A percentile compares a stretch with the other conserved stretches of the same genome.
phyloP scores from a whole-genome alignment of 2,797 vertebrate genomes.

The Megaceryle alcyon region DNA sequence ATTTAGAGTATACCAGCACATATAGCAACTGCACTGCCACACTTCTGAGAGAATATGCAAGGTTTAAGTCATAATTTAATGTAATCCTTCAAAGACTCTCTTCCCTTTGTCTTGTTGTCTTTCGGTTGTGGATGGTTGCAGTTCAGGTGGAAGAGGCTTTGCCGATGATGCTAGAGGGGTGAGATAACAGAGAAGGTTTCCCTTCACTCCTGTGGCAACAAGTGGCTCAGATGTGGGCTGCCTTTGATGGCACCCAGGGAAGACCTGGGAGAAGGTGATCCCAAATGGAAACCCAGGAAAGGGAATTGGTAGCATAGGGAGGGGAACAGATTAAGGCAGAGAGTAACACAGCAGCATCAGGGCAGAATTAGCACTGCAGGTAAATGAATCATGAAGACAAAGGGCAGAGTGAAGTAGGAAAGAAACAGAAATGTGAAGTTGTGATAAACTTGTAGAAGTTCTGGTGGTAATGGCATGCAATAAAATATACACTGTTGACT shows the following conservation, averaged over 20 bases:
- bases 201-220: background rate
- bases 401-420: background rate
- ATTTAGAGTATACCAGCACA: rapidly evolving
- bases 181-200: background rate
- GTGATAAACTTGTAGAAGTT: background rate
- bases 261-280: background rate
- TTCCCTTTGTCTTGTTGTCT: background rate
- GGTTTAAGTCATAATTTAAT: background rate
- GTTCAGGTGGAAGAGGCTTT: background rate
- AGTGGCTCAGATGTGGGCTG: background rate
- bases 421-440: background rate
- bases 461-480: background rate
- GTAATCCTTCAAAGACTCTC: background rate
- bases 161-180: background rate
- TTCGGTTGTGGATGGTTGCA: background rate
- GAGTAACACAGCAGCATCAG: background rate
- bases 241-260: background rate
- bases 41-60: background rate
- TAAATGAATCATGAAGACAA: background rate
- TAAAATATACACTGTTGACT: background rate
- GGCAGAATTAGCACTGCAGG: background rate
- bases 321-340: background rate
- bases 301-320: background rate
- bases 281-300: background rate
- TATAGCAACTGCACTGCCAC: background rate